Evolutionary conservation across 2,888 invertebrate genomes (phyloP), one percentile per base, ranked within the genome.

Genomic region (Erynnis tages): DNA sequence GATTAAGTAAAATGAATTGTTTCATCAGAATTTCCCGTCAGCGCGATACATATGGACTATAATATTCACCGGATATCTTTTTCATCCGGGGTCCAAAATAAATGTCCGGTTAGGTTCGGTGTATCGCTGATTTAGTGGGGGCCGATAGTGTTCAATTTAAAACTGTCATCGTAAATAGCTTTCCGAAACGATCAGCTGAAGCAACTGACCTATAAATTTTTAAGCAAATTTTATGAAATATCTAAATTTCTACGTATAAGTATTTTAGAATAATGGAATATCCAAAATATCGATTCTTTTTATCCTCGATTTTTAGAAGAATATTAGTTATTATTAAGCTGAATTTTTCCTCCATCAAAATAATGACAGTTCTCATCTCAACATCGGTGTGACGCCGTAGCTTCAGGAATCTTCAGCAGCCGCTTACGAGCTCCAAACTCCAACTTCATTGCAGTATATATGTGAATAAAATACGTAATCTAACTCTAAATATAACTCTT

Each of bases 91-190:
- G 13, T 44, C 44, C 49, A 53, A 54, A 50, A 80, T 75, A 71
- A 76, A 82, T 79, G 77, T 61, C 60, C 67, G 67, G 70, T 67
- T 73, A 76, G 74, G 73, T 69, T 67, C 66, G 63, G 62, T 54
- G 57, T 64, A 71, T 62, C 74, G 69, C 70, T 79, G 79, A 81
- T 80, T 79, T 76, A 80, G 40, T 48, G 40, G 21, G 13, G 16
- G 29, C 23, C 32, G 32, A 48, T 48, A 48, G 14, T 23, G 48
- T 32, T 40, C 40, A 40, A 48, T 48, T 48, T 48, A 40, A 48
- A 48, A 48, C 48, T 48, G 48, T 48, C 48, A 40, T 48, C 30
- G 48, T 40, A 38, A 48, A 48, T 48, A 48, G 38, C 21, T 48
- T 21, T 32, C 4, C 23, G 27, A 30, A 48, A 32, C 40, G 29